Base-by-base conservation (phyloP, 2,888 invertebrate species). In the Pseudococcus jackbeardsleyi region DNA sequence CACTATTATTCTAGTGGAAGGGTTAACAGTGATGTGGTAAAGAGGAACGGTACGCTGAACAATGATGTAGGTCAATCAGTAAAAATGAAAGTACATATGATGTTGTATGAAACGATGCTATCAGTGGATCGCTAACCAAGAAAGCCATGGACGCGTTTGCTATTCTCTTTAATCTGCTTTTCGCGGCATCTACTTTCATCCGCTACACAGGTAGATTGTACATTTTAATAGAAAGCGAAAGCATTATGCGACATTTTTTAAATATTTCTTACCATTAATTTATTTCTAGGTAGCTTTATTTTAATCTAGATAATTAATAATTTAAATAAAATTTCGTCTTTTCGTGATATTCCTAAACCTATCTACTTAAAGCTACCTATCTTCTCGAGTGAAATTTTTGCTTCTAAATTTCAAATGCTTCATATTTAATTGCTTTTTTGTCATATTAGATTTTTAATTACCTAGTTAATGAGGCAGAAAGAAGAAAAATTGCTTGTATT, bases 71-170 rank as follows among this genome's bases (percentile, higher is more conserved):
- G 42, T 42, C 54, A 59, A 54, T 59, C 33, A 84, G 86, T 64
- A n/a, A 86, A 86, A 86, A 86, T 86, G 64, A 86, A 86, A 86
- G 86, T 64, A 59, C 64, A 86, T 68, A 19, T 68, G 64, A 86
- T 86, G 85, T 59, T 86, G 86, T 64, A 86, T 26, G 59, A 68
- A 42, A 86, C 64, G 86, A 59, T 86, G 86, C 64, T 86, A 59
- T 86, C 86, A 86, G 86, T 86, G 46, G 64, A 86, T 42, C 86
- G 68, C 42, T 86, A 86, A 86, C 64, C 59, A 86, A 22, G 86
- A 86, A 42, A 86, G 86, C 86, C 42, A 86, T 86, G 86, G 86
- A 86, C 86, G 64, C 59, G 86, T 86, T 86, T 86, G 86, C 64
- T 86, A n/a, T 86, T 54, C 59, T 86, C 54, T 46, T 86, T 59